A percentile compares a stretch with the other conserved stretches of the same genome.
Conservation (phyloP, 2,113 vertebrate species). For the Jacana jacana region DNA sequence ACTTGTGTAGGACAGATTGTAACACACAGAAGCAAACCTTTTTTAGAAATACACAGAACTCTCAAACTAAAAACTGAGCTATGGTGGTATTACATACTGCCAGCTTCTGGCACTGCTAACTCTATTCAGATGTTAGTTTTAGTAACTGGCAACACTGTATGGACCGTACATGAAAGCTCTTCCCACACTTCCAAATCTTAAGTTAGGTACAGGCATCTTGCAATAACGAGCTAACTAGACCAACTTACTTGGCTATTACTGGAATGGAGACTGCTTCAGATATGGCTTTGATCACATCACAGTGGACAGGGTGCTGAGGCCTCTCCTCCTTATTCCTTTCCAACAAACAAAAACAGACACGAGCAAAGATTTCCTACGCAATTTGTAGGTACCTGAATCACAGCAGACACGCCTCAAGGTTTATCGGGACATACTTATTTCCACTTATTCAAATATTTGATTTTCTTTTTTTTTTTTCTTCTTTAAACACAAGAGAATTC, state of each 20-base stretch:
- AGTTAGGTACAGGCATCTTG: neutral
- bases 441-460: neutral
- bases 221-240: neutral
- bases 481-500: neutral
- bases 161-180: neutral
- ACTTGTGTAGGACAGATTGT: neutral
- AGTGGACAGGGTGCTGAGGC: slow-evolving; percentile 89
- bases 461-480: neutral
- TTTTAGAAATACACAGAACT: neutral
- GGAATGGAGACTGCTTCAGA: slow-evolving; percentile 86
- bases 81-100: neutral
- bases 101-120: neutral
- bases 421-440: neutral
- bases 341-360: slow-evolving; percentile 23
- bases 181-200: neutral
- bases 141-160: neutral
- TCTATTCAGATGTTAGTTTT: neutral
- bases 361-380: neutral
- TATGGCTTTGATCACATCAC: slow-evolving; percentile 89
- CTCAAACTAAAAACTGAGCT: neutral
- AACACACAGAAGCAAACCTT: neutral
- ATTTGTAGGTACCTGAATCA: neutral
- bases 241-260: slow-evolving; percentile 92
- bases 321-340: slow-evolving; percentile 92
- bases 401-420: neutral